Base-by-base conservation (phyloP, 2,113 vertebrate genomes). In the Cinclus mexicanus region DNA sequence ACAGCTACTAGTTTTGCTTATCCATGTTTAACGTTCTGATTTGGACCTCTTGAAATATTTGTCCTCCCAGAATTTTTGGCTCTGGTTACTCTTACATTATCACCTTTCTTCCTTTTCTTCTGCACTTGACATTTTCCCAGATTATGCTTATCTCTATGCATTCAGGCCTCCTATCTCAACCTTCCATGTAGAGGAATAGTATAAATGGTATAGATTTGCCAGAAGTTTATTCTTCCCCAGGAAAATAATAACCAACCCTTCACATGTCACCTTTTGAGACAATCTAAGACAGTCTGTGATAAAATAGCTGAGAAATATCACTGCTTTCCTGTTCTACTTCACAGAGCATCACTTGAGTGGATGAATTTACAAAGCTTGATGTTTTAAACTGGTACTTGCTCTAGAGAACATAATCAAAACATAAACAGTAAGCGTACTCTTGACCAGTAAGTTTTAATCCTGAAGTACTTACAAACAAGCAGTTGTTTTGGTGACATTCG, bases 21-120 rank as follows among this genome's bases (percentile, higher is more conserved):
- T 86, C 22, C 41, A 63, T 9, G 12, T 72, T 79, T 86, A 57
- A 57, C 1, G 1, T 87, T 63, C 22, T 71, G 25, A 71, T 71
- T 59, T 18, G 18, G 5, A 44, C 39, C 19, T 71, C 57, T 69
- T 81, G 83, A 89, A 83, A 74, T 91, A 89, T 75, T 88, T 89
- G 17, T 83, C 11, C 11, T 91, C 46, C 10, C 33, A 39, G 61
- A 71, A 77, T 59, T 88, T 94, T 92, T 89, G 31, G 24, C 41
- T 89, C 49, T 76, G 21, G 11, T 80, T 74, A 50, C 55, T 89
- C n/a, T 95, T 93, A 22, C 23, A 17, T 87, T 95, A 53, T 80
- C 35, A 67, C 68, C 57, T 95, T 90, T 91, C 59, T 88, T 93
- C 24, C 10, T 78, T 68, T 89, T 91, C 59, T 83, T 89, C 37